Evolutionary conservation across 2,797 vertebrate species (phyloP).

Genomic region (Anniella stebbinsi): DNA sequence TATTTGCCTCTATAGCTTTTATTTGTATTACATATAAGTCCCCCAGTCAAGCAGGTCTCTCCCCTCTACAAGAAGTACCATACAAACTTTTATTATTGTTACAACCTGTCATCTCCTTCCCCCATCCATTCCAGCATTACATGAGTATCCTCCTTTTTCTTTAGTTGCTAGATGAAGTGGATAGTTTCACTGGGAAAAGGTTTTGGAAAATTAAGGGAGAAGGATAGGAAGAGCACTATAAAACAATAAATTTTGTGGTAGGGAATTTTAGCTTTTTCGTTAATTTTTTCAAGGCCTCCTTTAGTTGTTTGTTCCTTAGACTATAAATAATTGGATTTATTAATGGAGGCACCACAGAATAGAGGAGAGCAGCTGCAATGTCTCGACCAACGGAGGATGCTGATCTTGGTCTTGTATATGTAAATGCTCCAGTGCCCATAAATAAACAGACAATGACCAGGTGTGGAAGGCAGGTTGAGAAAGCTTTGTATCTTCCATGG

Average conservation of each 20-base stretch:
- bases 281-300: not conserved
- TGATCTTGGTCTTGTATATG: conserved; percentile 29
- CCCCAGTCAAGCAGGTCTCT: not conserved
- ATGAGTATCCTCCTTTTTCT: not conserved
- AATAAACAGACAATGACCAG: conserved; percentile 29
- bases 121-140: no score
- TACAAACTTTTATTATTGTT: not conserved
- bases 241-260: not conserved
- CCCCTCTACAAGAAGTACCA: not conserved
- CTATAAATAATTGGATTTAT: conserved; percentile 24
- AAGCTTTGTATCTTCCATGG: conserved; percentile 20
- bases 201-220: not conserved
- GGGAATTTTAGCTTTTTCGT: not conserved
- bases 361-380: not conserved
- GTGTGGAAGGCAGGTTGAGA: conserved; percentile 44
- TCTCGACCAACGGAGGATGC: not conserved
- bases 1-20: not conserved
- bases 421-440: conserved; percentile 26
- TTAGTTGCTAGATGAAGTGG: not conserved
- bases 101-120: no score
- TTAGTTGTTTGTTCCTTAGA: conserved; percentile 9
- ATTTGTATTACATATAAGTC: not conserved
- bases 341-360: conserved; percentile 2
- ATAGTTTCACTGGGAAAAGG: not conserved
- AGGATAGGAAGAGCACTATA: not conserved